Evolutionary conservation across 1,140 invertebrate genomes (phyloP).

Genomic region (Marisa cornuarietis): DNA sequence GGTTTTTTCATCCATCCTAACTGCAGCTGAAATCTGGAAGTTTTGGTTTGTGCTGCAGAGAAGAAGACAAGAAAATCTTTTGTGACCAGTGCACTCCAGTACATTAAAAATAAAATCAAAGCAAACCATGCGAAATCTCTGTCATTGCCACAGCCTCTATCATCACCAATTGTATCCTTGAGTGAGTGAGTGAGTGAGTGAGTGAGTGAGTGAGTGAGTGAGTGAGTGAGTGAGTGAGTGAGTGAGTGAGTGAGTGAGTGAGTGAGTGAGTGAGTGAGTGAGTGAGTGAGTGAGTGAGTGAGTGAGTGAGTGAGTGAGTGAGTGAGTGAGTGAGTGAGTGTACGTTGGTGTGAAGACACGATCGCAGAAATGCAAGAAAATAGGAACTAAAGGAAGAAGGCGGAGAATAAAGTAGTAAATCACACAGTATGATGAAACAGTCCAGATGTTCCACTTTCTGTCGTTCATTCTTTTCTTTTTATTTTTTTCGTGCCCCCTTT

Average conservation of each 20-base stretch:
- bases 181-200: constrained; percentile 11
- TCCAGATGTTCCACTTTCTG: too few relatives aligned
- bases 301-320: constrained; percentile 8
- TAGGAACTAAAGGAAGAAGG: too few relatives aligned
- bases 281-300: background rate
- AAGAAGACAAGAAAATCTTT: background rate
- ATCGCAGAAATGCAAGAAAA: background rate
- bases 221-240: background rate
- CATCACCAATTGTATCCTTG: too few relatives aligned
- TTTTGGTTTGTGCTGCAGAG: background rate
- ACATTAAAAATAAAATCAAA: too few relatives aligned
- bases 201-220: constrained; percentile 10
- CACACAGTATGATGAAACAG: too few relatives aligned
- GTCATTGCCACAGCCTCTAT: too few relatives aligned
- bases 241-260: background rate
- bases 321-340: constrained; percentile 6
- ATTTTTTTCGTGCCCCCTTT: too few relatives aligned
- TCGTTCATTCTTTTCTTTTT: too few relatives aligned
- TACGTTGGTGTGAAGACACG: background rate
- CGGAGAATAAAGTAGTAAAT: too few relatives aligned
- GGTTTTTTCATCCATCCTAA: background rate
- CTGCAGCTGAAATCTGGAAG: background rate
- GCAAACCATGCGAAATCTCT: too few relatives aligned
- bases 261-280: background rate
- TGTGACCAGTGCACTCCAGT: background rate